Conservation (phyloP, 2,113 vertebrate genomes). For the Pteruthius melanotis region DNA sequence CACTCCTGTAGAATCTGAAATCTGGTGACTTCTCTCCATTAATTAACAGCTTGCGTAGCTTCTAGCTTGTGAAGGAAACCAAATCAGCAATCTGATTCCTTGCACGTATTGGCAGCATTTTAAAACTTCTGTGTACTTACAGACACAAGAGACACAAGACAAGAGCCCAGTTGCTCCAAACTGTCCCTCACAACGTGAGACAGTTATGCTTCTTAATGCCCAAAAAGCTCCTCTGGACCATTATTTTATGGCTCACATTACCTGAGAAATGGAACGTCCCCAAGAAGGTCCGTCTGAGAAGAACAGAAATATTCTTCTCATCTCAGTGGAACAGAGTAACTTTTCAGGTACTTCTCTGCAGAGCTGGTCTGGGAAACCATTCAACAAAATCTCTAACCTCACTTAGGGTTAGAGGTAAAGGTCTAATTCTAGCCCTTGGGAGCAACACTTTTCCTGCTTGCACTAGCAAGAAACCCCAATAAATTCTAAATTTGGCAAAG, state of each 20-base stretch:
- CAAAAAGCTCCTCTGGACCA: background rate
- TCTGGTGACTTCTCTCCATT: background rate
- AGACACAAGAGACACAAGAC: background rate
- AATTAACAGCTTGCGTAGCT: background rate
- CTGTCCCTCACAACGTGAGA: background rate
- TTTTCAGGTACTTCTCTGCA: background rate
- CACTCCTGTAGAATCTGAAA: background rate
- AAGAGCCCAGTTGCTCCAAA: background rate
- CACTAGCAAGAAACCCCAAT: background rate
- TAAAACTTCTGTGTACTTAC: background rate
- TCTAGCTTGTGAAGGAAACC: background rate
- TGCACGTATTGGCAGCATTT: background rate
- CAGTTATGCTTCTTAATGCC: background rate
- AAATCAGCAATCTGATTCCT: background rate
- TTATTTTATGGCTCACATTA: background rate
- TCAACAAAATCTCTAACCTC: constrained; percentile 44
- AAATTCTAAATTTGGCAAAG: background rate
- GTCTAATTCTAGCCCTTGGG: background rate
- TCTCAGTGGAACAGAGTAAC: background rate
- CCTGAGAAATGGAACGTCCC: background rate
- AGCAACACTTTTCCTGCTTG: background rate
- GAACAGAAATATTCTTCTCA: background rate
- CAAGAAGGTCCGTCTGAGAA: background rate
- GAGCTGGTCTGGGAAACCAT: background rate
- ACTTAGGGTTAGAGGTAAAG: constrained; percentile 4